These are phyloP conservation scores for Galeopsomyia nigrocyanea DNA, from an alignment of 2,888 invertebrate species.

Conservation along the genomic window DNA sequence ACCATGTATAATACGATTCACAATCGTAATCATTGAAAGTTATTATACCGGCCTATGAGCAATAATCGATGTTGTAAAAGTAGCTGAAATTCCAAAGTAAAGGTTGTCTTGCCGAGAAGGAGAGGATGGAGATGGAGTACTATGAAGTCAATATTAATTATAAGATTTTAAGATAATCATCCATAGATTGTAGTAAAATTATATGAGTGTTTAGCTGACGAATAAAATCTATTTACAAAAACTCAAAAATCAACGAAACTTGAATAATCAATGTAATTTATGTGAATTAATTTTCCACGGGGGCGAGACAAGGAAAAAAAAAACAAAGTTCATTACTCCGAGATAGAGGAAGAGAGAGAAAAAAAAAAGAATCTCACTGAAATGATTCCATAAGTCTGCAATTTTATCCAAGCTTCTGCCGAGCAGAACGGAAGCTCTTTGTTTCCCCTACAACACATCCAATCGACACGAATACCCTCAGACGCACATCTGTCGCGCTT, in stretches of 20 bases:
- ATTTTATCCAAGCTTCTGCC: conserved; percentile 15
- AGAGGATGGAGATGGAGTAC: conserved; percentile 41
- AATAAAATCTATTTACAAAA: conserved; percentile 57
- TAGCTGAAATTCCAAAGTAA: conserved; percentile 22
- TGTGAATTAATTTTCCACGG: neutral
- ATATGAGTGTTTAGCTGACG: conserved; percentile 59
- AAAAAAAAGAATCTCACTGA: neutral
- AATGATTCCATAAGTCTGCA: neutral
- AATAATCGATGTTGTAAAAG: conserved; percentile 40
- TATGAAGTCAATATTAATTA: conserved; percentile 44
- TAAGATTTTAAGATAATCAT: conserved; percentile 48
- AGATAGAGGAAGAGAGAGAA: neutral
- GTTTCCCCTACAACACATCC: conserved; percentile 6
- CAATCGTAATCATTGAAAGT: conserved; percentile 18
- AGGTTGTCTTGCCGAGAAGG: conserved; percentile 21
- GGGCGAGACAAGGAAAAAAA: neutral
- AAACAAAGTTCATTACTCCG: neutral
- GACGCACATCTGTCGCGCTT: conserved; percentile 23
- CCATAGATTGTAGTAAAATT: conserved; percentile 54
- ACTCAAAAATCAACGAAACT: neutral
- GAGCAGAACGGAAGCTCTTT: conserved; percentile 32
- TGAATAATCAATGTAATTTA: no score
- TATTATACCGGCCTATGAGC: conserved; percentile 36
- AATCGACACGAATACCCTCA: neutral
- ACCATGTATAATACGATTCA: neutral